Percentiles rank a stretch among this genome's conserved stretches.
phyloP scores from a whole-genome alignment of 2,113 vertebrate genomes.

The Heteronetta atricapilla region DNA sequence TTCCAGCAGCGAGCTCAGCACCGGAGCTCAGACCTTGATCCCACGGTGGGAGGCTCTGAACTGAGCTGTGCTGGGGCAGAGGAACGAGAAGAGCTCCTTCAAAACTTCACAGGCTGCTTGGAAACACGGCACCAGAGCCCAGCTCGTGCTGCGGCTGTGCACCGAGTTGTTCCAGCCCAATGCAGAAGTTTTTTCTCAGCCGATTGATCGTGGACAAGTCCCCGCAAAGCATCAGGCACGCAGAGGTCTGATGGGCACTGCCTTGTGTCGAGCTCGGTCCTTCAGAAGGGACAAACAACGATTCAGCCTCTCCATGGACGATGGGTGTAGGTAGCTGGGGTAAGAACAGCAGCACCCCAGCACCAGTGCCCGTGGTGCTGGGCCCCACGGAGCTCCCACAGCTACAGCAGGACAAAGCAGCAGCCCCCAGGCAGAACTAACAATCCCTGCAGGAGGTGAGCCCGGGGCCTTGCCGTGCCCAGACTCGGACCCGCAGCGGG shows the following conservation, averaged over 20 bases:
- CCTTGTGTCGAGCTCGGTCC: not conserved
- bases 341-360: not conserved
- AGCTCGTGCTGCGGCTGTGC: fast-evolving
- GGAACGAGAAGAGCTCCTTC: not conserved
- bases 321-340: not conserved
- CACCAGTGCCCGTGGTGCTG: not conserved
- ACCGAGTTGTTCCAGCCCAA: fast-evolving
- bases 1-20: not conserved
- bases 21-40: not conserved
- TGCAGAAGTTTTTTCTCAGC: not conserved
- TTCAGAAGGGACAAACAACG: not conserved
- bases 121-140: not conserved
- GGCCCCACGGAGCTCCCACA: not conserved
- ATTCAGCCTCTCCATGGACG: not conserved
- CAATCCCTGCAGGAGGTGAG: not conserved
- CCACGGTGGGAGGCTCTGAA: not conserved
- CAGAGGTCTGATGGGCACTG: fast-evolving
- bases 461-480: not conserved
- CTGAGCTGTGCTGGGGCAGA: fast-evolving
- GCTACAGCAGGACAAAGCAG: not conserved
- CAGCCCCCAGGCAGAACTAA: no score
- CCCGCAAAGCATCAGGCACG: not conserved
- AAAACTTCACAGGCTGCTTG: not conserved
- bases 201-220: not conserved
- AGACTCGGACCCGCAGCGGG: fast-evolving